Conservation (phyloP, 2,797 vertebrate species). For the Pristis pectinata region DNA sequence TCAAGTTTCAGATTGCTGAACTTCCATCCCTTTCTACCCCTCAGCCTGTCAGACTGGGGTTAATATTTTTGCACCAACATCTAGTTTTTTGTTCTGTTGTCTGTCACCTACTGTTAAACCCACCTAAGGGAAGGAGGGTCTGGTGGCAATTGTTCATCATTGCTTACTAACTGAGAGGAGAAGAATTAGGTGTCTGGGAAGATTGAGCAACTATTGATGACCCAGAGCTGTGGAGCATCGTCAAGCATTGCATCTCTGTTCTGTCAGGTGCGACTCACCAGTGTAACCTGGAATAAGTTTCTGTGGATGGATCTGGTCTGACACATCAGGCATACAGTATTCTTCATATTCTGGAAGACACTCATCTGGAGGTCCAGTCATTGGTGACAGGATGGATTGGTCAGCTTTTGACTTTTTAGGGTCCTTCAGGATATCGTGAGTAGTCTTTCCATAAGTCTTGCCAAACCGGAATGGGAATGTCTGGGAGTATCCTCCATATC, state of each 20-base stretch:
- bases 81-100: background rate
- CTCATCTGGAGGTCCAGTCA: background rate
- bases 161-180: background rate
- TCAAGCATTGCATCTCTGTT: too few species aligned
- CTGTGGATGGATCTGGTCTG: slow-evolving; percentile 16
- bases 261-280: background rate
- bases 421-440: slow-evolving; percentile 7
- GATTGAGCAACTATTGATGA: background rate
- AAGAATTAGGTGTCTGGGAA: background rate
- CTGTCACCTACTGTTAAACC: background rate
- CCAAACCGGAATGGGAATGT: background rate
- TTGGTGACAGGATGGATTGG: background rate
- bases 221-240: background rate
- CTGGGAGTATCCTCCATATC: background rate
- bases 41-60: background rate
- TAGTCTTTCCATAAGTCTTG: slow-evolving; percentile 16
- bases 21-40: background rate
- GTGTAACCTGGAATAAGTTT: slow-evolving; percentile 15
- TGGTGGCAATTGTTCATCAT: background rate
- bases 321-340: background rate
- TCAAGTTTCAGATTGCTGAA: background rate
- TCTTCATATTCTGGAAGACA: background rate
- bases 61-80: background rate
- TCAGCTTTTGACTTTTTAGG: background rate
- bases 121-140: too few species aligned